Percentiles rank a stretch among this genome's conserved stretches.
phyloP scores from a whole-genome alignment of 2,797 vertebrate species.

The Podarcis siculus region DNA sequence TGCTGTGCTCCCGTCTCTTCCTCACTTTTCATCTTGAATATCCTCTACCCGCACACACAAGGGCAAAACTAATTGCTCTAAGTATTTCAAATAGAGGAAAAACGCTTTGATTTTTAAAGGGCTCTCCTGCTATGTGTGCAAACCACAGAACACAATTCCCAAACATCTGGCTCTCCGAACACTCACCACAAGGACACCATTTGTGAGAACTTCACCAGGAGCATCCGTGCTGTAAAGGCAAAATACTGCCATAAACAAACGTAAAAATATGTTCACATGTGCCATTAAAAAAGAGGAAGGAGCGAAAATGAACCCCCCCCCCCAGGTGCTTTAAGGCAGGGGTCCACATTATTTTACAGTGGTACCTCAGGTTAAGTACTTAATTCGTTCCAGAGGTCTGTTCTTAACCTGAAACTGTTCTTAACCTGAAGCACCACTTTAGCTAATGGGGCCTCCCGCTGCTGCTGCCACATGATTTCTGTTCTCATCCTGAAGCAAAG shows the following conservation, averaged over 20 bases:
- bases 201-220: conserved; percentile 77
- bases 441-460: too few species aligned
- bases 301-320: too few species aligned
- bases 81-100: background rate
- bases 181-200: conserved; percentile 83
- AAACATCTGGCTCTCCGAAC: background rate
- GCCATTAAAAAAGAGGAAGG: background rate
- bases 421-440: too few species aligned
- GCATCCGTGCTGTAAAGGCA: conserved; percentile 71
- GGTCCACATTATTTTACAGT: background rate
- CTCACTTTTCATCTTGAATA: background rate
- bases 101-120: background rate
- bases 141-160: background rate
- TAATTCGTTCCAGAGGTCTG: too few species aligned
- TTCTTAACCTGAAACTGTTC: too few species aligned
- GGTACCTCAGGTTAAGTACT: too few species aligned
- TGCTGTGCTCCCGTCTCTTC: background rate
- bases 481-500: too few species aligned
- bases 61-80: background rate
- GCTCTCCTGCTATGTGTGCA: background rate
- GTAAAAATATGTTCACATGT: background rate
- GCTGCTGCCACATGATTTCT: too few species aligned
- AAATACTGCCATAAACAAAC: background rate
- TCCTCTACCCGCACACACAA: background rate
- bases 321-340: background rate